Evolutionary conservation across 1,140 invertebrate species (phyloP), one percentile per base, ranked within the genome.

Genomic region (Trichonephila clavata): DNA sequence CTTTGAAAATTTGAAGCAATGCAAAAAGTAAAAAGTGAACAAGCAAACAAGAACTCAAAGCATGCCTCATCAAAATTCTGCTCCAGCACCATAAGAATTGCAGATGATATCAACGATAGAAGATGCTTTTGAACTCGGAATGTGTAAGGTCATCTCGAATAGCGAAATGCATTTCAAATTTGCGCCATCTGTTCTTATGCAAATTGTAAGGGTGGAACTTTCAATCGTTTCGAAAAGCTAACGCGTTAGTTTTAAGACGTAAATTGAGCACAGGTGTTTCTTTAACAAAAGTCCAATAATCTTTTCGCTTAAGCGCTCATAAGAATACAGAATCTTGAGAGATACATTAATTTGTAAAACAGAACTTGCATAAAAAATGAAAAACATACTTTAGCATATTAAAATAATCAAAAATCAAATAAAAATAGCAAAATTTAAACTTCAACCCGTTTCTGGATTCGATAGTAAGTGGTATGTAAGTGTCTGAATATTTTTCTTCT

Each of bases 121-220:
- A 68, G n/a, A 24, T 24, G n/a, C 65, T 24, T 68, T 68, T 68
- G n/a, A 24, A 68, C 65, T 68, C 65, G 10, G 2, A 24, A 14
- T 24, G n/a, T 21, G 14, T 68, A n/a, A 68, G 65, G 65, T 24
- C 8, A 14, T 2, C n/a, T 68, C 14, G 65, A 68, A 68, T 68
- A 21, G n/a, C 13, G 65, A 68, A 68, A 68, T 68, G 24, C 27
- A 21, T 68, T 68, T 68, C n/a, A 68, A 68, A 68, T 68, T 68
- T 68, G 65, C 65, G 24, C 24, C 65, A 68, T 68, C 65, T 68
- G 65, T 68, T 68, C 24, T 4, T 68, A 68, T 68, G 65, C 65
- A 68, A 68, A 68, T 68, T 24, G 65, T n/a, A 68, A 24, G 65
- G 65, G 65, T 68, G 65, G 10, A 68, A 68, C 65, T 68, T 68